Evolutionary conservation across 2,113 vertebrate genomes (phyloP).

Genomic region (Nothoprocta pentlandii): DNA sequence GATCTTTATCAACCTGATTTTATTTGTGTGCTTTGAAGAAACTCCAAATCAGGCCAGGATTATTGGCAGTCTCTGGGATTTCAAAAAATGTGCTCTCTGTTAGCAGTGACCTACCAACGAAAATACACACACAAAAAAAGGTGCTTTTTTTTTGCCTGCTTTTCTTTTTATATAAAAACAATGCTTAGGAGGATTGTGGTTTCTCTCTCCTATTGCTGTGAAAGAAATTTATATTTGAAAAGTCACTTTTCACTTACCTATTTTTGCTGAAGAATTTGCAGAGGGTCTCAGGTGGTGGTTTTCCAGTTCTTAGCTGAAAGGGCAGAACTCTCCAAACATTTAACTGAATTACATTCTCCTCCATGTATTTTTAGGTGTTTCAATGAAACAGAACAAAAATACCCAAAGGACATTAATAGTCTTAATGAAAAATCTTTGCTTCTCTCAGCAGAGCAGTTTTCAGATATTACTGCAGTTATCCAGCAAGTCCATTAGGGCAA

Average conservation of each 20-base stretch:
- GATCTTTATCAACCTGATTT: conserved; percentile 11
- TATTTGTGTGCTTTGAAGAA: conserved; percentile 21
- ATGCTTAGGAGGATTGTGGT: neutral
- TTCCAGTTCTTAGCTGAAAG: neutral
- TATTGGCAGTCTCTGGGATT: neutral
- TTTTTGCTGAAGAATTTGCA: neutral
- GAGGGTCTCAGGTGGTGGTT: neutral
- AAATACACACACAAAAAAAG: neutral
- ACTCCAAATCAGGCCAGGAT: conserved; percentile 41
- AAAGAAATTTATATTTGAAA: neutral
- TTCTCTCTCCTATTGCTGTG: neutral
- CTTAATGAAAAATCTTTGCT: conserved; percentile 11
- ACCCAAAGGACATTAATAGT: neutral
- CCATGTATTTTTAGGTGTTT: neutral
- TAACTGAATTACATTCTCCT: neutral
- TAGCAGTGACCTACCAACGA: conserved; percentile 18
- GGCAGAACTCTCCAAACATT: neutral
- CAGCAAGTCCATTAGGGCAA: neutral
- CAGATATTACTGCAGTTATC: neutral
- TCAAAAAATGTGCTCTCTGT: neutral
- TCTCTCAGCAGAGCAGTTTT: conserved; percentile 13
- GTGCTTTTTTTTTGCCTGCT: neutral
- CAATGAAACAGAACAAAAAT: neutral
- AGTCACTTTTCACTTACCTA: neutral
- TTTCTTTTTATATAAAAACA: conserved; percentile 15